Percentiles rank a stretch among this genome's conserved stretches.
Evolutionary conservation across 2,888 invertebrate genomes (phyloP).

Genomic region (Cenopis cana): DNA sequence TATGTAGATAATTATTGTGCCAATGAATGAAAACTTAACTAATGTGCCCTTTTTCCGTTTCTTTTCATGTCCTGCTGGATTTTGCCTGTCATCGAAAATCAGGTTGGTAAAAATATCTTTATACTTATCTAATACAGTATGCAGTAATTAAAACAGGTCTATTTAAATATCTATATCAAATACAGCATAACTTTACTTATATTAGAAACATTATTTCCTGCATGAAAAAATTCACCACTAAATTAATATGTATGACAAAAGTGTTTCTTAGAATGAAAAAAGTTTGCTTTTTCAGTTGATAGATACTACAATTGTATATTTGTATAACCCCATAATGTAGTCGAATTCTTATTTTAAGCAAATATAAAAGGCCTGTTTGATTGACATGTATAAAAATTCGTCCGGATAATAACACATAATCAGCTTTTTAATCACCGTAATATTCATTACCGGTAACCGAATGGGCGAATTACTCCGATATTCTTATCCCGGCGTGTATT

Average conservation of each 20-base stretch:
- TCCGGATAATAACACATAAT: constrained; percentile 45
- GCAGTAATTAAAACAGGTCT: too few species aligned
- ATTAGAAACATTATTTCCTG: background rate
- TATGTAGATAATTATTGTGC: background rate
- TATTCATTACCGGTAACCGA: constrained; percentile 63
- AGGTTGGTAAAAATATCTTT: constrained; percentile 53
- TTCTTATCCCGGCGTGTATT: constrained; percentile 59
- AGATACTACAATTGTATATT: background rate
- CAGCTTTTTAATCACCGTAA: constrained; percentile 53
- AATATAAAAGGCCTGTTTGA: constrained; percentile 5
- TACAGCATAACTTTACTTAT: background rate
- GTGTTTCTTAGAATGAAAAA: background rate
- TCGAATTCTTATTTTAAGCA: background rate
- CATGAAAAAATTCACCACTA: background rate
- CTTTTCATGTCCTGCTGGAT: constrained; percentile 52
- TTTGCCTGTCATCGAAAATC: constrained; percentile 51
- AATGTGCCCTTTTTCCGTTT: constrained; percentile 46
- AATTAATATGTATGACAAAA: background rate
- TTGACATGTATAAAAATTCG: constrained; percentile 31
- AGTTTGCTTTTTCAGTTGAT: too few species aligned
- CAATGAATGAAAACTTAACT: background rate
- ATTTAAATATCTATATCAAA: background rate
- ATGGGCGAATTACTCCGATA: constrained; percentile 76
- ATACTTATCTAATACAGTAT: too few species aligned
- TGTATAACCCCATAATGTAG: background rate